Evolutionary conservation across 2,888 invertebrate species (phyloP).

Genomic region (Helicoverpa assulta): DNA sequence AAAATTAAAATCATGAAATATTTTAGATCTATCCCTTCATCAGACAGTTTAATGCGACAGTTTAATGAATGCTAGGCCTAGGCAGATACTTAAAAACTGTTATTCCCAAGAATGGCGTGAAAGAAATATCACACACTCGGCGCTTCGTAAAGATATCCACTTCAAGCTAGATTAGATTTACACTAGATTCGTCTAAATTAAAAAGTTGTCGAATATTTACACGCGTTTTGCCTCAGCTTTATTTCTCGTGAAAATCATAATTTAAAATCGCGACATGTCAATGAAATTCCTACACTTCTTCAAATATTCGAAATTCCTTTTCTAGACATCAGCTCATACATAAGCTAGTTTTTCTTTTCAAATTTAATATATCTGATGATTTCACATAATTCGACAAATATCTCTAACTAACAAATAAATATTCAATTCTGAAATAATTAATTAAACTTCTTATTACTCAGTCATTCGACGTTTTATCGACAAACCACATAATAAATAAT

Average conservation of each 20-base stretch:
- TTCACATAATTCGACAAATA: background rate
- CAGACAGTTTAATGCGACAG: too few species aligned
- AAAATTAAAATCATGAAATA: background rate
- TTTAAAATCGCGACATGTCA: too few species aligned
- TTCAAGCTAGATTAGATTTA: constrained; percentile 83
- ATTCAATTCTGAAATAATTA: background rate
- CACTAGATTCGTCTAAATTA: constrained; percentile 85
- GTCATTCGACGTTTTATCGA: constrained; percentile 6
- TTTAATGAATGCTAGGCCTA: background rate
- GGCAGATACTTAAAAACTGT: background rate
- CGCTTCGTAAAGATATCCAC: constrained; percentile 76
- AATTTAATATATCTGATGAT: background rate
- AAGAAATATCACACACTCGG: constrained; percentile 70
- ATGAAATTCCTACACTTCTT: background rate
- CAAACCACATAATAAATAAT: constrained; percentile 3
- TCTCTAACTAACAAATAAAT: background rate
- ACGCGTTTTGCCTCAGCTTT: constrained; percentile 67
- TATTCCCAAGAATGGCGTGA: background rate
- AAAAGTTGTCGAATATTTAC: constrained; percentile 80
- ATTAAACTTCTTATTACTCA: background rate
- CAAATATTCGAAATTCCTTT: background rate
- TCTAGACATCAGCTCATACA: background rate
- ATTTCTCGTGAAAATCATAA: constrained; percentile 56
- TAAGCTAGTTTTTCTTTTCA: background rate
- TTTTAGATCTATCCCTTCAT: too few species aligned